Percentiles rank a stretch among this genome's conserved stretches.
Conservation (phyloP, 2,797 vertebrate genomes). For the Periparus ater region DNA sequence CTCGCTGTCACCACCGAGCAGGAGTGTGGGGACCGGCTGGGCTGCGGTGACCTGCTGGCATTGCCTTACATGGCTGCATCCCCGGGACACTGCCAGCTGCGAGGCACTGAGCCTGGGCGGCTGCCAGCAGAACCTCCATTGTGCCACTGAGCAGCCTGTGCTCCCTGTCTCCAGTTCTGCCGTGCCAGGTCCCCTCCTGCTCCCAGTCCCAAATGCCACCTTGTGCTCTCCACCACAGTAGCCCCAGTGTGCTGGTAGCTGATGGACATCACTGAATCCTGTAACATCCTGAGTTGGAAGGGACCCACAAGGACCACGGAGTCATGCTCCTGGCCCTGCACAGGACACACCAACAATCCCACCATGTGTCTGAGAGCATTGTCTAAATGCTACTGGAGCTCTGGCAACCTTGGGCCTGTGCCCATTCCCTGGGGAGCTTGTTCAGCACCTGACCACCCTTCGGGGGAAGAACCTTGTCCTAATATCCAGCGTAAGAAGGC, state of each 20-base stretch:
- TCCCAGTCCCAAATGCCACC: neutral
- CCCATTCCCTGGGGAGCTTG: neutral
- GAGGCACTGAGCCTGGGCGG: neutral
- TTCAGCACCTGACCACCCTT: neutral
- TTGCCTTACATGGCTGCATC: constrained; percentile 27
- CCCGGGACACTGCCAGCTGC: accelerated
- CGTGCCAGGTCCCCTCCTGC: neutral
- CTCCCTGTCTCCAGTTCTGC: neutral
- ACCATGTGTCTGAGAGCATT: accelerated
- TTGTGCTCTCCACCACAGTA: accelerated
- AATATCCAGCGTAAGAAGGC: accelerated
- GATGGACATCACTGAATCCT: neutral
- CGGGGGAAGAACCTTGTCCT: neutral
- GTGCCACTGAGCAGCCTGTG: neutral
- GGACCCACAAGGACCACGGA: neutral
- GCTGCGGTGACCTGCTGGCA: neutral
- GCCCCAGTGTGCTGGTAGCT: neutral
- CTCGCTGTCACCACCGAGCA: neutral
- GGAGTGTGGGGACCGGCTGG: neutral
- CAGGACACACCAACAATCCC: neutral
- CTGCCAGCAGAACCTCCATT: accelerated
- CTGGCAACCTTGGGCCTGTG: neutral
- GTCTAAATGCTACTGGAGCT: neutral
- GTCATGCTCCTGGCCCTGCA: neutral
- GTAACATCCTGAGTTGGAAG: neutral